These are phyloP conservation scores for Falco punctatus DNA, from an alignment of 2,113 vertebrate species.

Conservation along the genomic window DNA sequence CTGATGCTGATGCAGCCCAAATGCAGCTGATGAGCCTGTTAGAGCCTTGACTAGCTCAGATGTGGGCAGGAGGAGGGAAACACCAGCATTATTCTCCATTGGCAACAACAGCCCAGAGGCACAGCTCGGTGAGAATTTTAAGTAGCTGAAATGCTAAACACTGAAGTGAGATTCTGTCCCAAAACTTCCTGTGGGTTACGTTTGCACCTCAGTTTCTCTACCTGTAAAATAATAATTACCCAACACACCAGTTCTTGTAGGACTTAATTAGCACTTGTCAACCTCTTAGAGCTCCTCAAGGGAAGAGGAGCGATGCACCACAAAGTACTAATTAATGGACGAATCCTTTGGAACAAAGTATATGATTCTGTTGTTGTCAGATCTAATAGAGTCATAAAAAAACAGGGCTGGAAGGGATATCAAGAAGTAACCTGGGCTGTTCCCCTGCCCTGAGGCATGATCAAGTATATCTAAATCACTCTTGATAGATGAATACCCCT, in stretches of 20 bases:
- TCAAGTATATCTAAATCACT: conserved; percentile 55
- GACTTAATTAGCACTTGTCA: conserved; percentile 71
- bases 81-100: neutral
- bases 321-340: conserved; percentile 69
- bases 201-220: conserved; percentile 64
- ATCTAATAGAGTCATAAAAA: conserved; percentile 63
- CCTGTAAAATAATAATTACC: conserved; percentile 71
- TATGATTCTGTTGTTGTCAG: conserved; percentile 61
- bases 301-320: conserved; percentile 52
- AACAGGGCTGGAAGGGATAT: conserved; percentile 48
- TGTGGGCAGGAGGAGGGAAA: neutral
- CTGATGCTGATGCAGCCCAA: neutral
- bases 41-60: neutral
- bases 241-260: conserved; percentile 60
- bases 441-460: conserved; percentile 56
- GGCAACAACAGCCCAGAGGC: neutral
- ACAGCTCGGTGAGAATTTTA: neutral
- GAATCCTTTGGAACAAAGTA: conserved; percentile 59
- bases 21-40: neutral
- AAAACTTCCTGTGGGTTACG: conserved; percentile 64
- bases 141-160: conserved; percentile 18
- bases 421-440: conserved; percentile 40
- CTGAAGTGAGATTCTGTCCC: conserved; percentile 18
- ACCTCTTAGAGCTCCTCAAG: conserved; percentile 64
- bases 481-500: conserved; percentile 41